These are phyloP conservation scores for Siphonodentalium dalli DNA, from an alignment of 2,888 invertebrate genomes.

Conservation along the genomic window DNA sequence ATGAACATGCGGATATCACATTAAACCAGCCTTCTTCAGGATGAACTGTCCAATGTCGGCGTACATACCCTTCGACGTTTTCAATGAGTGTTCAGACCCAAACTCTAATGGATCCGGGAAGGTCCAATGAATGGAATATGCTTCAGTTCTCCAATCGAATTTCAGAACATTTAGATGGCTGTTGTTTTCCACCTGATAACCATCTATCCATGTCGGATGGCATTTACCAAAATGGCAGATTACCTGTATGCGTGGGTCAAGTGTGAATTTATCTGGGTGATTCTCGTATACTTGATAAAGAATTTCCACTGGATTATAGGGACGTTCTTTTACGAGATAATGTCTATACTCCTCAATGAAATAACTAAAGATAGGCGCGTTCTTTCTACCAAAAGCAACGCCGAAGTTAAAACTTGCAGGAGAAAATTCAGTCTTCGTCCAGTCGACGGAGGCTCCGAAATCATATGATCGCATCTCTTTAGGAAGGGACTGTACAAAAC, in stretches of 20 bases:
- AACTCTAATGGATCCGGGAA: constrained; percentile 46
- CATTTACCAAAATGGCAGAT: constrained; percentile 44
- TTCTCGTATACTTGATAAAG: constrained; percentile 43
- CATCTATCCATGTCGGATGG: constrained; percentile 43
- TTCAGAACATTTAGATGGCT: constrained; percentile 35
- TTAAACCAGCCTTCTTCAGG: constrained; percentile 34
- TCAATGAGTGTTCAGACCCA: constrained; percentile 29
- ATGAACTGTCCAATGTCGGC: constrained; percentile 42
- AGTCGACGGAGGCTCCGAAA: constrained; percentile 42
- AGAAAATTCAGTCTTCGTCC: constrained; percentile 43
- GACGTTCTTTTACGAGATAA: constrained; percentile 30
- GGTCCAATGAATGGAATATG: constrained; percentile 53
- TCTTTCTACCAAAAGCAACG: constrained; percentile 39
- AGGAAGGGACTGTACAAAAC: constrained; percentile 44
- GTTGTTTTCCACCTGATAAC: constrained; percentile 38
- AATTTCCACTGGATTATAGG: constrained; percentile 33
- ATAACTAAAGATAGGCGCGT: constrained; percentile 28
- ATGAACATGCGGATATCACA: too few species aligned
- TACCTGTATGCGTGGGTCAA: constrained; percentile 49
- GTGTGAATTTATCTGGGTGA: constrained; percentile 40
- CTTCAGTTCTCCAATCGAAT: constrained; percentile 45
- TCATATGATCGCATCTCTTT: constrained; percentile 33
- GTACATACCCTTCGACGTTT: constrained; percentile 31
- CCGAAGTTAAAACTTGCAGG: constrained; percentile 35
- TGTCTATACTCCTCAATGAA: constrained; percentile 31